Evolutionary conservation across 2,113 vertebrate genomes (phyloP), one percentile per base, ranked within the genome.

Genomic region (Loxodonta africana): DNA sequence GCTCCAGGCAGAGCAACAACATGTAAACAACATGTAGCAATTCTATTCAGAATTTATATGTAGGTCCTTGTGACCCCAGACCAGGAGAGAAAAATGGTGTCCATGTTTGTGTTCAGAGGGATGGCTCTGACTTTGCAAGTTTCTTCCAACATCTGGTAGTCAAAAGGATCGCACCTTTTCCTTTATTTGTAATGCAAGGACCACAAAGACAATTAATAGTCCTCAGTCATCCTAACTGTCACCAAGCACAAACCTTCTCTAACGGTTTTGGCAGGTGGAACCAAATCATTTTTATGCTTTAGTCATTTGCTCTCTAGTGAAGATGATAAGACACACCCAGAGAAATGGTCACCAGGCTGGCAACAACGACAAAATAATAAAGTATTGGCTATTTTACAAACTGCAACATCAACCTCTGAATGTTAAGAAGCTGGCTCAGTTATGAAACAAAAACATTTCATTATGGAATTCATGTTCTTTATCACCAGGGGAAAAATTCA

Each of bases 361-460:
- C 11, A 91, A 48, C 1, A 65, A 0, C 83, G 71, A 91, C 86
- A 71, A 89, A 91, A 83, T 67, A 94, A 82, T 71, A 67, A 90
- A 44, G 5, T 25, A 9, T 83, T 96, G 92, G n/a, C 85, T 83
- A 74, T 74, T 69, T 88, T 30, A 92, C 44, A 97, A 90, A 77
- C 51, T 91, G 25, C 1, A 91, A 73, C 4, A 63, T 62, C 78
- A 23, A n/a, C 20, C 14, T 12, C 33, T 41, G 30, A 80, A 91
- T 95, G 88, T 86, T 74, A 83, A 96, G 33, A 91, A 53, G 15
- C 89, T 94, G 17, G 60, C 44, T 28, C 14, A 91, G 74, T 87
- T 89, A 85, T 88, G 91, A 96, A 92, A 62, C 10, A 95, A 94
- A 93, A 46, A 26, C 21, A 96, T 93, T 88, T 85, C 28, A 81